A percentile compares a stretch with the other conserved stretches of the same genome.
Conservation (phyloP, 1,140 invertebrate genomes). For the Ephestia elutella region DNA sequence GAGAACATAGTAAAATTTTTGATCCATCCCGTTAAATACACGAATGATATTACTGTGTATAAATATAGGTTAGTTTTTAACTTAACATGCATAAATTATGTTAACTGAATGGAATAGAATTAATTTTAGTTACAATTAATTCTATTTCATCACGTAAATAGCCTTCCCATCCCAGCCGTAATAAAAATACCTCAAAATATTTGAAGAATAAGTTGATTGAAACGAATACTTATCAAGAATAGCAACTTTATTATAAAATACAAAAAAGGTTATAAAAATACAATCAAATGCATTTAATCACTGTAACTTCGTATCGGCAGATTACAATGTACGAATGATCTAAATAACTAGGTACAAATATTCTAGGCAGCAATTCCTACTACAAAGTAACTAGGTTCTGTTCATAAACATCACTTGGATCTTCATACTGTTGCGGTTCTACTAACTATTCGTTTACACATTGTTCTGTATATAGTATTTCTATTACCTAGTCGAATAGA, state of each 20-base stretch:
- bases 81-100: conserved; percentile 12
- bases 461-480: background rate
- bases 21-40: background rate
- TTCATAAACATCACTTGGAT: conserved; percentile 43
- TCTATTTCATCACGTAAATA: conserved; percentile 3
- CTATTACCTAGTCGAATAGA: background rate
- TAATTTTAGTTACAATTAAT: background rate
- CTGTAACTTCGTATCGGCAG: conserved; percentile 64
- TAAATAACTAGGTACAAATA: conserved; percentile 44
- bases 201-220: conserved; percentile 23
- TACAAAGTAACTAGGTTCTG: conserved; percentile 35
- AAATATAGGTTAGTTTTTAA: conserved; percentile 13
- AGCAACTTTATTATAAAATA: conserved; percentile 73
- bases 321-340: conserved; percentile 34
- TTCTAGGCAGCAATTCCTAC: conserved; percentile 46
- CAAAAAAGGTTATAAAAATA: conserved; percentile 72
- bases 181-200: background rate
- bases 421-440: conserved; percentile 21
- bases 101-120: background rate
- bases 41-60: conserved; percentile 9
- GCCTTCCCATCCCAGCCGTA: background rate
- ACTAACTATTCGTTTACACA: background rate
- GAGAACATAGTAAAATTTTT: background rate
- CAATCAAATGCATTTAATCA: conserved; percentile 73
- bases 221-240: conserved; percentile 62